phyloP scores from a whole-genome alignment of 2,888 invertebrate species.

The Neocrepidodera transversa region DNA sequence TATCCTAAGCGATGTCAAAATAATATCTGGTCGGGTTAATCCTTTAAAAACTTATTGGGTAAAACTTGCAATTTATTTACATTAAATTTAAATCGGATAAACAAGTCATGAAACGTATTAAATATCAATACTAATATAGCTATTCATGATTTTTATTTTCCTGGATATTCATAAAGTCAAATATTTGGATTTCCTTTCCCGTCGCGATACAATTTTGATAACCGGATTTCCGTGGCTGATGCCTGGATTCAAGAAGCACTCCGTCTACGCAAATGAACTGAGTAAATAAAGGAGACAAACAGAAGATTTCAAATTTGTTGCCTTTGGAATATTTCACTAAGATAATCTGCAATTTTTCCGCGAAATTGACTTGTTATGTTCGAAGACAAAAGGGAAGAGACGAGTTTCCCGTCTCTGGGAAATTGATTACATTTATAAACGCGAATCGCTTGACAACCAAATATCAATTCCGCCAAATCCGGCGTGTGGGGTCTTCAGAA shows the following conservation, averaged over 20 bases:
- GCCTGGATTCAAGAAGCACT: conserved; percentile 22
- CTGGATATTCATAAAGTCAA: conserved; percentile 13
- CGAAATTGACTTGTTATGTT: conserved; percentile 54
- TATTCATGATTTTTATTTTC: no score
- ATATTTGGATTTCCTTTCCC: conserved; percentile 20
- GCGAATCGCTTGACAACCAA: conserved; percentile 48
- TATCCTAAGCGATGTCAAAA: no score
- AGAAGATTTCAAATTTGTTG: conserved; percentile 54
- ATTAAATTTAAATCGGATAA: no score
- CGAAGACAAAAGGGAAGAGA: conserved; percentile 50
- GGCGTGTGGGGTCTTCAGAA: conserved; percentile 9
- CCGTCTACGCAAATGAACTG: conserved; percentile 34
- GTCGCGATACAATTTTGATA: conserved; percentile 24
- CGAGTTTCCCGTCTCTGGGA: conserved; percentile 40
- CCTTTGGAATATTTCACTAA: conserved; percentile 53
- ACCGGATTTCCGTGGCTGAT: conserved; percentile 24
- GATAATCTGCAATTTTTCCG: conserved; percentile 54
- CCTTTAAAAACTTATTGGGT: no score
- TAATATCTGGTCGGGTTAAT: no score
- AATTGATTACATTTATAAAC: conserved; percentile 57
- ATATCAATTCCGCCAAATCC: conserved; percentile 49
- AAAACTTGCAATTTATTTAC: no score
- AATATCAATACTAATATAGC: no score
- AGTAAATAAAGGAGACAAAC: conserved; percentile 54
- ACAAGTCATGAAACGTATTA: no score